These are phyloP conservation scores for Onchidella celtica DNA, from an alignment of 2,888 invertebrate genomes.

Conservation along the genomic window DNA sequence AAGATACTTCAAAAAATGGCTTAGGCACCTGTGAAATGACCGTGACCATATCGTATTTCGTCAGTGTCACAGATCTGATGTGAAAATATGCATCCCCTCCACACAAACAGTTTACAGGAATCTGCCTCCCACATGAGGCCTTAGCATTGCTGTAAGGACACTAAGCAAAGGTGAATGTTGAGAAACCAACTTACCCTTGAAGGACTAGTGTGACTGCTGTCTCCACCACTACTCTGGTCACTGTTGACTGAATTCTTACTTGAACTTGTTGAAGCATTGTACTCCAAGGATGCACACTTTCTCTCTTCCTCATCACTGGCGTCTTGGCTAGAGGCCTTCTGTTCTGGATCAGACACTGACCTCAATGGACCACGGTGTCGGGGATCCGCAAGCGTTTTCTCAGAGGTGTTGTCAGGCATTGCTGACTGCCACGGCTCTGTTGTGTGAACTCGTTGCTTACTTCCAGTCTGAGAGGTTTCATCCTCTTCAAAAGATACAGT, in stretches of 20 bases:
- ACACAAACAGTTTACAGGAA: too few relatives aligned
- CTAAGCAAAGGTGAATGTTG: too few relatives aligned
- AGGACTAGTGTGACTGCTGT: slow-evolving; percentile 28
- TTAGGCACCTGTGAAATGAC: too few relatives aligned
- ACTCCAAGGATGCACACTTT: slow-evolving; percentile 36
- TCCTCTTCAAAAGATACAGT: slow-evolving; percentile 47
- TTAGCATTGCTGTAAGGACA: too few relatives aligned
- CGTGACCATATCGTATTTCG: too few relatives aligned
- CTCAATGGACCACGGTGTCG: neutral
- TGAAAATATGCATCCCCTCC: too few relatives aligned
- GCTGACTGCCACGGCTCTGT: slow-evolving; percentile 1
- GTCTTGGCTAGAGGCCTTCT: neutral
- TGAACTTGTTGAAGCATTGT: slow-evolving; percentile 12
- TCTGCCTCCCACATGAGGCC: too few relatives aligned
- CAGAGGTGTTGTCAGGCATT: neutral
- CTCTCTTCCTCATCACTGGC: slow-evolving; percentile 34
- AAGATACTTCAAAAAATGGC: too few relatives aligned
- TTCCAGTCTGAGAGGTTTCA: slow-evolving; percentile 4
- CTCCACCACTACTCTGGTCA: slow-evolving; percentile 23
- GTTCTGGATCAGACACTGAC: slow-evolving; percentile 27
- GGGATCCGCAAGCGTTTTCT: neutral
- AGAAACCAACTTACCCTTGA: slow-evolving; percentile 40
- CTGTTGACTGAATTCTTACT: slow-evolving; percentile 45
- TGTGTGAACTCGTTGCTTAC: slow-evolving; percentile 4
- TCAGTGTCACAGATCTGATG: too few relatives aligned